phyloP scores from a whole-genome alignment of 2,113 vertebrate species.

The Lipotes vexillifer region DNA sequence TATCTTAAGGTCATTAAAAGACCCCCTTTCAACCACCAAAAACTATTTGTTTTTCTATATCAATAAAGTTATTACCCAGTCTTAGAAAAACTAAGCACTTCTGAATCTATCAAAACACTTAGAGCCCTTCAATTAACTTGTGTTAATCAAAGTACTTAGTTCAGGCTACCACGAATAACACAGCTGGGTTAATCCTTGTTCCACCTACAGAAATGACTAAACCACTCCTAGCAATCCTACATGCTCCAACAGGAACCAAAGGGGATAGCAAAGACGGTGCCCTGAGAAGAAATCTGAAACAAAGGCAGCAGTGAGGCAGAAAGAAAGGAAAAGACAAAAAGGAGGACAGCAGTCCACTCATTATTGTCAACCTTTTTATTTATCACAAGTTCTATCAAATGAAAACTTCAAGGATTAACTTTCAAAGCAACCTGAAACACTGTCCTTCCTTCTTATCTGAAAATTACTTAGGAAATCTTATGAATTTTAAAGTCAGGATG shows the following conservation, averaged over 20 bases:
- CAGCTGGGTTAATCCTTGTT: not conserved
- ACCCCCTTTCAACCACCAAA: not conserved
- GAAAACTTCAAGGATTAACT: not conserved
- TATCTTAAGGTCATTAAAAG: not conserved
- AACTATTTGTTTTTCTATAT: not conserved
- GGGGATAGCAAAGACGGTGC: not conserved
- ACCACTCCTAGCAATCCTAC: too few species aligned
- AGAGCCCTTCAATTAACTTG: not conserved
- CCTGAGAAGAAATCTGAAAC: not conserved
- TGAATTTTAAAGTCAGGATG: not conserved
- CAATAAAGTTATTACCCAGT: not conserved
- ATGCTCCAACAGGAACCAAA: not conserved
- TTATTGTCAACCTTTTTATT: not conserved
- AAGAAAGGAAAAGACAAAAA: not conserved
- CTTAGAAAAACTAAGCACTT: constrained; percentile 25
- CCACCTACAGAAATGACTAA: not conserved
- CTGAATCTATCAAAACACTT: not conserved
- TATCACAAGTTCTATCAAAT: not conserved
- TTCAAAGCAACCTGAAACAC: not conserved
- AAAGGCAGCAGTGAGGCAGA: not conserved
- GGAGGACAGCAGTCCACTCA: not conserved
- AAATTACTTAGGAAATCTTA: not conserved
- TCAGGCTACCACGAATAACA: not conserved
- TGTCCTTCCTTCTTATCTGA: not conserved
- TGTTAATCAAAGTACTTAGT: not conserved